Conservation (phyloP, 2,113 vertebrate species). For the Marmota monax region DNA sequence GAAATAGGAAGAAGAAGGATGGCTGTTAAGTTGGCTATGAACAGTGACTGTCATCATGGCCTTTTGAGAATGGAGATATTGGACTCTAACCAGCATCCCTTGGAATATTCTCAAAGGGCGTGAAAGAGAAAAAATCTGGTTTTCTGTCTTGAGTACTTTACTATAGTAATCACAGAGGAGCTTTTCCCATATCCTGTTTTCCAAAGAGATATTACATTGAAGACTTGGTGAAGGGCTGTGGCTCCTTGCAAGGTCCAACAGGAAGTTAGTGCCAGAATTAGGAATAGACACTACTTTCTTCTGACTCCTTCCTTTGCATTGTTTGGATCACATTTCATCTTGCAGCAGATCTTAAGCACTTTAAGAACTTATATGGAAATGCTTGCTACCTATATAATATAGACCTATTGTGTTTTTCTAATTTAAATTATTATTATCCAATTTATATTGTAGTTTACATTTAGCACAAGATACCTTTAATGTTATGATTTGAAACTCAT, state of each 20-base stretch:
- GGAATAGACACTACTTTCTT: not conserved
- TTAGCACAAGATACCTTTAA: not conserved
- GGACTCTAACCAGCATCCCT: not conserved
- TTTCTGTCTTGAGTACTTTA: not conserved
- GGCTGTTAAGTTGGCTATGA: not conserved
- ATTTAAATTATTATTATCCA: not conserved
- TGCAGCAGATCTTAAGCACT: not conserved
- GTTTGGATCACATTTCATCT: not conserved
- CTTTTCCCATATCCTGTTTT: not conserved
- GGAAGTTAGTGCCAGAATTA: slow-evolving; percentile 3
- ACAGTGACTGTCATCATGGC: not conserved
- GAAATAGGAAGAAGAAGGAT: not conserved
- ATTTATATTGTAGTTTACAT: not conserved
- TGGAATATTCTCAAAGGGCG: not conserved
- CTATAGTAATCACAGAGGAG: not conserved
- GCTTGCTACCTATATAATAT: not conserved
- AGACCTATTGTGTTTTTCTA: not conserved
- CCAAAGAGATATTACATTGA: not conserved
- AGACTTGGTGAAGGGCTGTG: not conserved
- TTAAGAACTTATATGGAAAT: not conserved
- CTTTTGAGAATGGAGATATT: slow-evolving; percentile 11
- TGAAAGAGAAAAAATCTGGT: not conserved
- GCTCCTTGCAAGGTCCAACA: not conserved
- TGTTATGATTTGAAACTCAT: not conserved
- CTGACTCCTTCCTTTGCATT: not conserved